Evolutionary conservation across 2,888 invertebrate species (phyloP), one percentile per base, ranked within the genome.

Genomic region (Silvanus unidentatus): DNA sequence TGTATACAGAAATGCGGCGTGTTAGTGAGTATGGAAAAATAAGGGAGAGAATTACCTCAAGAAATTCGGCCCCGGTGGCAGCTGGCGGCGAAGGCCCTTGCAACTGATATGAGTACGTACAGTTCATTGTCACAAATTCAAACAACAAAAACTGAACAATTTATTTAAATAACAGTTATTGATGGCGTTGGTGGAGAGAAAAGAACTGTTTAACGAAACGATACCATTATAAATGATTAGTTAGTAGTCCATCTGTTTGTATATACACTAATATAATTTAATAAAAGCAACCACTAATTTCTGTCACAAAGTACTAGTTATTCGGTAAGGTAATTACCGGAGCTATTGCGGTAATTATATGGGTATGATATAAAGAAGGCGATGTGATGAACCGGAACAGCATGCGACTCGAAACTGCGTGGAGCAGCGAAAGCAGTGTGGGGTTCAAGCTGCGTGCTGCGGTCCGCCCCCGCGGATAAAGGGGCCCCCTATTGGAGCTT

Each of bases 91-190:
- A 64, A 48, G 64, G 60, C 50, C 66, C 62, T 57, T 68, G 68
- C 44, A 70, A 63, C 55, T 71, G 71, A 52, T 72, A 71, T 12
- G 68, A 58, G 54, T 70, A 63, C 10, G 70, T 65, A 57, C 70
- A 71, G 53, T 66, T 68, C 71, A 72, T 70, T 45, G 47, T 57
- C 44, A 12, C n/a, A 32, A 22, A 22, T 3, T 22, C 22, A 22
- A 8, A 22, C 3, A n/a, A 32, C 4, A 32, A 32, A 9, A 28
- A 8, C 28, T 10, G 10, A 28, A 9, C 28, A 28, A 28, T 10
- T 28, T 45, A 35, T 29, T 15, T 1, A 9, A 40, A 29, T 41
- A 40, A 27, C 22, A 39, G 40, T 32, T 32, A 16, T 38, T 41
- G 32, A 46, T n/a, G n/a, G n/a, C 49, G 37, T 22, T 22, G 8